Evolutionary conservation across 2,113 vertebrate species (phyloP).

Genomic region (Otocyon megalotis): DNA sequence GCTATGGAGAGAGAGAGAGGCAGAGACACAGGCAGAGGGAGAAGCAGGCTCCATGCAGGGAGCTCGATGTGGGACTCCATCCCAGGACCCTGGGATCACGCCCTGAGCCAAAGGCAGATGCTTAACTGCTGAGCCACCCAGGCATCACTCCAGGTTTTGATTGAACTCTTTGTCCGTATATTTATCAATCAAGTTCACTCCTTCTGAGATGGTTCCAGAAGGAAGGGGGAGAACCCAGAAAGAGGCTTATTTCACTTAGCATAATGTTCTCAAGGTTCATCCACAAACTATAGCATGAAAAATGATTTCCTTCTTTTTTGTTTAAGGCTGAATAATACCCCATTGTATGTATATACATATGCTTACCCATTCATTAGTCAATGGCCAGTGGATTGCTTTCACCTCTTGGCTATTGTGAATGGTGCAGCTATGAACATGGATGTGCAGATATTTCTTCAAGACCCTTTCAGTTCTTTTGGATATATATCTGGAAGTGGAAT

Average conservation of each 20-base stretch:
- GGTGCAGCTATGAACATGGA: neutral
- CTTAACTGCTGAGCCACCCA: too few relatives aligned
- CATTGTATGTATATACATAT: neutral
- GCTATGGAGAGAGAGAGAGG: too few relatives aligned
- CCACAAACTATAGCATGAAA: neutral
- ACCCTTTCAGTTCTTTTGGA: neutral
- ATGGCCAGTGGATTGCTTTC: neutral
- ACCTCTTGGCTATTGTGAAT: neutral
- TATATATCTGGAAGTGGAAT: neutral
- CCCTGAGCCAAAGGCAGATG: too few relatives aligned
- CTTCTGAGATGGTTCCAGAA: neutral
- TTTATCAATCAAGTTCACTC: neutral
- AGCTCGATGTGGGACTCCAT: too few relatives aligned
- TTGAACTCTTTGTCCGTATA: neutral
- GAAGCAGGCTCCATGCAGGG: too few relatives aligned
- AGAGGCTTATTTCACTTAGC: neutral
- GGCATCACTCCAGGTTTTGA: neutral
- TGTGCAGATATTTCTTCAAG: neutral
- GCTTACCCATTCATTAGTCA: neutral
- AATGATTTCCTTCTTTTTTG: neutral
- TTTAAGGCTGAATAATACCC: neutral
- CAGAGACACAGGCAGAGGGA: too few relatives aligned
- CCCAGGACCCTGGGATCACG: too few relatives aligned
- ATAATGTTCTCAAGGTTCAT: neutral
- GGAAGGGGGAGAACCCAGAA: neutral